Conservation (phyloP, 2,888 invertebrate genomes). For the Neoitamus cyanurus region DNA sequence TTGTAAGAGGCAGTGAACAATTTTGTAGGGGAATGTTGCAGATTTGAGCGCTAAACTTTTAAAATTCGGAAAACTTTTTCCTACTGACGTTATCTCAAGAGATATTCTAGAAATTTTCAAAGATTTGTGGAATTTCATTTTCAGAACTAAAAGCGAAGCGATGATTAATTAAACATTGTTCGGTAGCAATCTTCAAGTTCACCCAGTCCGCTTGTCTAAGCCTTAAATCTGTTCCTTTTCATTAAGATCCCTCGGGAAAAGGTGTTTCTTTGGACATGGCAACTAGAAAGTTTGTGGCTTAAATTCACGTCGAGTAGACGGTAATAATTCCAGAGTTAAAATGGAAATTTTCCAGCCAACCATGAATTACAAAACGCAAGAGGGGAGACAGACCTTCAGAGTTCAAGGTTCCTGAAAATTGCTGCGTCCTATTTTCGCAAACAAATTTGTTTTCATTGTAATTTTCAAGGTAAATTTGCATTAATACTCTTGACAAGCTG, state of each 20-base stretch:
- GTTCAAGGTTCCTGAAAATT: conserved; percentile 1
- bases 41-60: not conserved
- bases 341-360: not conserved
- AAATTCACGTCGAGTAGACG: conserved; percentile 1
- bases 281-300: not conserved
- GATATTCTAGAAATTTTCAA: not conserved
- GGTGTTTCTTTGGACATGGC: not conserved
- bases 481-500: not conserved
- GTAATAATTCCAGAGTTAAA: not conserved
- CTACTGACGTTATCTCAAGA: not conserved
- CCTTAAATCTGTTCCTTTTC: not conserved
- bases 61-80: not conserved
- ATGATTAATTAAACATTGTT: conserved; percentile 1
- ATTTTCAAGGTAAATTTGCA: conserved; percentile 5
- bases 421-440: not conserved
- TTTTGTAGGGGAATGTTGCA: not conserved
- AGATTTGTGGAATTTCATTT: not conserved
- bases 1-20: not conserved
- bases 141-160: not conserved
- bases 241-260: not conserved
- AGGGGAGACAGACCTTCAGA: not conserved
- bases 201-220: not conserved
- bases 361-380: not conserved
- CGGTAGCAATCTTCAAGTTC: not conserved
- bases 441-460: conserved; percentile 1